These are phyloP conservation scores for Liasis olivaceus DNA, from an alignment of 2,797 vertebrate species.

Conservation along the genomic window DNA sequence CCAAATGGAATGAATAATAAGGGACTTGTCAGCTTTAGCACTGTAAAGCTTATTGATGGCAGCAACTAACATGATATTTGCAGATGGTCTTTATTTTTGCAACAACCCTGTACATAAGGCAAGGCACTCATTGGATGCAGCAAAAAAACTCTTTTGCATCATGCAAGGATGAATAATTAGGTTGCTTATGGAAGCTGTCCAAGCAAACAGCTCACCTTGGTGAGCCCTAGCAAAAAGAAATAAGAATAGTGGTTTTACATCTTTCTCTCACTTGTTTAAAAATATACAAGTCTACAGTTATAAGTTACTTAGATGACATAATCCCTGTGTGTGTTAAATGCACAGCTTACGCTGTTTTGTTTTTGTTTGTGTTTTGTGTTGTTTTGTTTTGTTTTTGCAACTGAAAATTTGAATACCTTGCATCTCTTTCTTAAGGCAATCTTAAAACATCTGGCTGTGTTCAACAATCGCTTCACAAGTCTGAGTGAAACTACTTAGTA, in stretches of 20 bases:
- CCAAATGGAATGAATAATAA: slow-evolving; percentile 2
- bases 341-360: not conserved
- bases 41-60: slow-evolving; percentile 29
- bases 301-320: not conserved
- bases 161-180: not conserved
- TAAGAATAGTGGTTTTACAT: not conserved
- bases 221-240: not conserved
- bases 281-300: not conserved
- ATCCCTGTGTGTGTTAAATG: not conserved
- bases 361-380: too few relatives aligned
- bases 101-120: slow-evolving; percentile 3
- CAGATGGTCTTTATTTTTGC: not conserved
- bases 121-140: not conserved
- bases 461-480: slow-evolving; percentile 3
- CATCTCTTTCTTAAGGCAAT: not conserved
- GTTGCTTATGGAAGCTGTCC: not conserved
- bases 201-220: not conserved
- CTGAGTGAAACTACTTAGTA: slow-evolving; percentile 3
- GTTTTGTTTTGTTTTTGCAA: not conserved
- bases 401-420: slow-evolving; percentile 3
- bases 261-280: not conserved
- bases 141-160: not conserved
- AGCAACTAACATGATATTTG: not conserved
- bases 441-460: not conserved
- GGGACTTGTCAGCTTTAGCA: slow-evolving; percentile 13